Conservation (phyloP, 2,888 invertebrate genomes). For the Hypolimnas misippus region DNA sequence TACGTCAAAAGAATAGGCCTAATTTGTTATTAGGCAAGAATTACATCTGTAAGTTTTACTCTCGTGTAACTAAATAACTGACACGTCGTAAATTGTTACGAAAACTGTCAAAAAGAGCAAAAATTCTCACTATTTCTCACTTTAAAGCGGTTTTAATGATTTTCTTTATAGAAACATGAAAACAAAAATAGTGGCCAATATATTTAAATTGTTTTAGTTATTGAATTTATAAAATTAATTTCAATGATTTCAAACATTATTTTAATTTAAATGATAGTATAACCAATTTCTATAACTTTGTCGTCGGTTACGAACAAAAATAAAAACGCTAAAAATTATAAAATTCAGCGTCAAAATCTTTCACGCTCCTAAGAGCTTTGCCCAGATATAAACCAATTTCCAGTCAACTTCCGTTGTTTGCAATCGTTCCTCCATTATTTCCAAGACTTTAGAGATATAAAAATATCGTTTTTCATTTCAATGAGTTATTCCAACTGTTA, state of each 20-base stretch:
- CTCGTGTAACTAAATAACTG: too few relatives aligned
- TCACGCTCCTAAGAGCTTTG: constrained; percentile 9
- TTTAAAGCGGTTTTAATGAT: too few relatives aligned
- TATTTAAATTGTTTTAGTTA: too few relatives aligned
- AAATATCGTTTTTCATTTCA: constrained; percentile 9
- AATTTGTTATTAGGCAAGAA: too few relatives aligned
- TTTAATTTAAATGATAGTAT: background rate
- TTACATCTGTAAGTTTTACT: too few relatives aligned
- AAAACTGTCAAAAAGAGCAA: too few relatives aligned
- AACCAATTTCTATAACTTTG: too few relatives aligned
- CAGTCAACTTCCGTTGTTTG: constrained; percentile 2
- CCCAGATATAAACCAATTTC: constrained; percentile 3
- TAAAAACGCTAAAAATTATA: constrained; percentile 1
- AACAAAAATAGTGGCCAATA: too few relatives aligned
- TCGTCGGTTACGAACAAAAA: background rate
- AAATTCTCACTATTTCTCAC: too few relatives aligned
- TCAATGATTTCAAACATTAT: background rate
- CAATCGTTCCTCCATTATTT: background rate
- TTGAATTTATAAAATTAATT: background rate
- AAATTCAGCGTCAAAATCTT: constrained; percentile 7
- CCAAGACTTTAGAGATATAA: background rate
- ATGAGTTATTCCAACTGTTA: background rate
- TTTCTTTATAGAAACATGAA: too few relatives aligned
- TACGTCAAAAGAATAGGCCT: too few relatives aligned
- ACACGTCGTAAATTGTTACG: too few relatives aligned